Conservation (phyloP, 2,113 vertebrate species). For the Helogale parvula region DNA sequence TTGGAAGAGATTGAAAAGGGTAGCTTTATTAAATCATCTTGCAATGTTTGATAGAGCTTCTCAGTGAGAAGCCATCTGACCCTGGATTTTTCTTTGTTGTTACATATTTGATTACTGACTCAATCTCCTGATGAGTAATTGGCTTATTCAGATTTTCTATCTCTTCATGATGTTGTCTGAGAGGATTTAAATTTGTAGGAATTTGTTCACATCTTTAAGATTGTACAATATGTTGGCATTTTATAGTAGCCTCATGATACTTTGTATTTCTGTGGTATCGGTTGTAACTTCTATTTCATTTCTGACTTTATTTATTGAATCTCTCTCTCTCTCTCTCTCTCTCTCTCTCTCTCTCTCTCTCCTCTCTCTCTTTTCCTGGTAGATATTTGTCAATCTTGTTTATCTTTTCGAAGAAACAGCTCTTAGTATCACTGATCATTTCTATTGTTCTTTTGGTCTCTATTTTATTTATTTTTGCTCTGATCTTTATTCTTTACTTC, state of each 20-base stretch:
- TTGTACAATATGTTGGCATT: neutral
- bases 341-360: no score
- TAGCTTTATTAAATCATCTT: neutral
- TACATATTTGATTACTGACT: neutral
- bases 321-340: neutral
- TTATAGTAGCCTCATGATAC: neutral
- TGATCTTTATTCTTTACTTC: neutral
- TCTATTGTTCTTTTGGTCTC: neutral
- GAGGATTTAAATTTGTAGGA: neutral
- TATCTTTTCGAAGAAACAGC: neutral
- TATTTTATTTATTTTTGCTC: neutral
- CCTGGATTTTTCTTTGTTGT: neutral
- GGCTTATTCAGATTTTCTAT: neutral
- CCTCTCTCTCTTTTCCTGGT: neutral
- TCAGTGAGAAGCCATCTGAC: neutral
- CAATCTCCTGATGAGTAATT: neutral
- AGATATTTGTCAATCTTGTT: neutral
- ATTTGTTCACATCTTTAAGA: neutral
- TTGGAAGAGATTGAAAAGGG: neutral
- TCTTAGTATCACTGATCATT: neutral
- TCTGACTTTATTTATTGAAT: neutral
- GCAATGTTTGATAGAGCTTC: neutral
- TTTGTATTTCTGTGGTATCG: neutral
- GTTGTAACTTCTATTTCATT: neutral
- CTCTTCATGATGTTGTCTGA: neutral